Conservation (phyloP, 2,888 invertebrate species). For the Ctena decussata region DNA sequence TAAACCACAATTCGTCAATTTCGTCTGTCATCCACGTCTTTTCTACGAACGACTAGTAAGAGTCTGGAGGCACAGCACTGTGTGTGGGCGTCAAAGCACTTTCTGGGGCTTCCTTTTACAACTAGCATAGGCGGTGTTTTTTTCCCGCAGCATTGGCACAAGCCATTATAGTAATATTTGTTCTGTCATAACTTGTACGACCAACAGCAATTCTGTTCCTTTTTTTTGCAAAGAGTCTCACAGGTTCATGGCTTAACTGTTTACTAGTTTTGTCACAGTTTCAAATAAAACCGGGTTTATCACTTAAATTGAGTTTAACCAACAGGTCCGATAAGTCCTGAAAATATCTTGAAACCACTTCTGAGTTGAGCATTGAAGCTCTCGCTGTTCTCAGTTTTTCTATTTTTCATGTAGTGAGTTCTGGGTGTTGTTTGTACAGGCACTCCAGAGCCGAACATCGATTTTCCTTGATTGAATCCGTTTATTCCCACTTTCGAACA, state of each 20-base stretch:
- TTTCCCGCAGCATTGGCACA: slow-evolving; percentile 17
- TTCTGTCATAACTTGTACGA: no score
- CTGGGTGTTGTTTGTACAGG: slow-evolving; percentile 24
- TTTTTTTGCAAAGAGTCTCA: neutral
- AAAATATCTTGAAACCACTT: neutral
- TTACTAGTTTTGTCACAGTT: slow-evolving; percentile 7
- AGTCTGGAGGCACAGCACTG: slow-evolving; percentile 9
- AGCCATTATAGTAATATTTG: no score
- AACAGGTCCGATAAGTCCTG: neutral
- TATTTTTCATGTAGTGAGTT: slow-evolving; percentile 28
- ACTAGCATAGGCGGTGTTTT: slow-evolving; percentile 17
- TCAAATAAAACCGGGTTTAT: neutral
- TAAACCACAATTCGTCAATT: slow-evolving; percentile 13
- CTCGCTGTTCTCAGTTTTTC: slow-evolving; percentile 25
- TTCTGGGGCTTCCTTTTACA: slow-evolving; percentile 16
- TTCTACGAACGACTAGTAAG: slow-evolving; percentile 12
- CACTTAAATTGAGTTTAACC: neutral
- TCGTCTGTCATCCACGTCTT: slow-evolving; percentile 32
- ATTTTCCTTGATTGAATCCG: no score
- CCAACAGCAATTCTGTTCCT: no score
- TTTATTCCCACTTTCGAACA: no score
- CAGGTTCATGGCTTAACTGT: slow-evolving; percentile 6
- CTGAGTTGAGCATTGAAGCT: slow-evolving; percentile 4
- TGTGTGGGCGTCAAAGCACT: slow-evolving; percentile 14
- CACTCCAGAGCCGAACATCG: neutral